Conservation (phyloP, 2,113 vertebrate genomes). For the Epinephelus fuscoguttatus region DNA sequence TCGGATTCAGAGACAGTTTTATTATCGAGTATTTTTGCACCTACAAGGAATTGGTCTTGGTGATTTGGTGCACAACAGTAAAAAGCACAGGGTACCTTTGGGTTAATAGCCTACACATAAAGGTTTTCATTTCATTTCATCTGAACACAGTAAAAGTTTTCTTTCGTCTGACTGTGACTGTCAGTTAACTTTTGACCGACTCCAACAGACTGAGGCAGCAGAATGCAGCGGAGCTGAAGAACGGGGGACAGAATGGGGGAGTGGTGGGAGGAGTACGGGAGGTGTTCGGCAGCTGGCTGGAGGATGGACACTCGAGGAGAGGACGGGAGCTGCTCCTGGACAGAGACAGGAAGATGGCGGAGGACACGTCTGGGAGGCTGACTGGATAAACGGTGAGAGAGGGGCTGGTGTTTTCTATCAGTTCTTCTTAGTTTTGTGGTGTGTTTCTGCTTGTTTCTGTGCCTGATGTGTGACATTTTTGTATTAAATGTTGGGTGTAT, state of each 20-base stretch:
- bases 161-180: too few relatives aligned
- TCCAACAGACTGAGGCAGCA: constrained; percentile 73
- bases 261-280: constrained; percentile 70
- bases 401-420: background rate
- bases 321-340: constrained; percentile 86
- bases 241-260: constrained; percentile 80
- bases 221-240: constrained; percentile 80
- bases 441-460: too few relatives aligned
- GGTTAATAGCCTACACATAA: background rate
- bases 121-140: too few relatives aligned
- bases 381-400: constrained; percentile 75
- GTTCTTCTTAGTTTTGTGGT: background rate
- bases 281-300: constrained; percentile 85
- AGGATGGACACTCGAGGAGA: constrained; percentile 81
- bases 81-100: too few relatives aligned
- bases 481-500: too few relatives aligned
- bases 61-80: too few relatives aligned
- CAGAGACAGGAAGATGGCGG: constrained; percentile 78
- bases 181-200: background rate
- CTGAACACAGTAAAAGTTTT: too few relatives aligned
- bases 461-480: background rate
- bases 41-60: too few relatives aligned
- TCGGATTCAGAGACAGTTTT: too few relatives aligned
- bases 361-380: constrained; percentile 85
- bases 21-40: too few relatives aligned